Base-by-base conservation (phyloP, 2,888 invertebrate species). In the Leptinotarsa tumamoca region DNA sequence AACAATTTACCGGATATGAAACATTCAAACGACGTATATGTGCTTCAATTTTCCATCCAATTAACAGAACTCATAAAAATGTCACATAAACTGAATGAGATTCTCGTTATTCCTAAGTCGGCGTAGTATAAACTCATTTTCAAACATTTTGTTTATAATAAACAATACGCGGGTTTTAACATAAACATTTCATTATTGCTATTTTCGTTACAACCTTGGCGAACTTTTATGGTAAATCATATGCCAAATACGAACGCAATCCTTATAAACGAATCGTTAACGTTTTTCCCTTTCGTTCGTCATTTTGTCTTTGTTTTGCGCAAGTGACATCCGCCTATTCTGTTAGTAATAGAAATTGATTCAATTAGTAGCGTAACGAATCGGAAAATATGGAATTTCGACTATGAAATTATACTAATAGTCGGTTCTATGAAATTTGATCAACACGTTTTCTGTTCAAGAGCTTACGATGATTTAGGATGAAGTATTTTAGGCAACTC, bases 111-210 rank as follows among this genome's bases (percentile, higher is more conserved):
- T 23, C 23, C 17, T 3, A 58, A 58, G 58, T 33, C n/a, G n/a
- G 63, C 33, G 18, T 43, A 43, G 33, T 33, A 63, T 71, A 74
- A 52, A 71, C 54, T 61, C 70, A 50, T 67, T 50, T 70, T 58
- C 51, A 63, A 54, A 74, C 70, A 69, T 74, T 69, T 77, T 79
- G 77, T 79, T 79, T 77, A 79, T 79, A 76, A 72, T 78, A 78
- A 78, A 77, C 72, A 78, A 77, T 78, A 74, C 75, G 78, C 72
- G 73, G 73, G 68, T 68, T 74, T 61, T 72, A 74, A 75, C 75
- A 75, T 74, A 75, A 77, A 80, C 73, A 75, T 77, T 77, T 72
- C 74, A 74, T 76, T 77, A 78, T 78, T 77, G 69, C 78, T 80
- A 78, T 77, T 75, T 79, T 74, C 67, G 80, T 68, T 67, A 27